These are phyloP conservation scores for Brachionus angularis DNA, from an alignment of 1,140 invertebrate species.

Conservation along the genomic window DNA sequence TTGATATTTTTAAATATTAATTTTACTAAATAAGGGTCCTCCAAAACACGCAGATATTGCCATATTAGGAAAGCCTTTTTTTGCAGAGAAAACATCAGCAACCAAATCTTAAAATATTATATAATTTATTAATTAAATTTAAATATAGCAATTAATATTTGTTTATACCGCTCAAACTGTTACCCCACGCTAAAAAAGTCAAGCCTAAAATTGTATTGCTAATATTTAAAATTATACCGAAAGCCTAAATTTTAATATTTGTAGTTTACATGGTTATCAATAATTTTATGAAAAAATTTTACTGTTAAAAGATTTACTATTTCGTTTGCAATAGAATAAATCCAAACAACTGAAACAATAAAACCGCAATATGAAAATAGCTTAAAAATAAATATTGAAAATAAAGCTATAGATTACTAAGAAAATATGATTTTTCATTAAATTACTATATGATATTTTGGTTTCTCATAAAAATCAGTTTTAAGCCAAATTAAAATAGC, in stretches of 20 bases:
- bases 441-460: conserved; percentile 29
- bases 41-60: conserved; percentile 69
- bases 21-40: conserved; percentile 67
- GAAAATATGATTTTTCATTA: not conserved
- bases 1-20: not conserved
- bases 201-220: conserved; percentile 67
- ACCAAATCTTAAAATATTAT: conserved; percentile 63
- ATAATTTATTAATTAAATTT: not conserved
- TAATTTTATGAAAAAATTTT: conserved; percentile 13
- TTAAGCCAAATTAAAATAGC: not conserved
- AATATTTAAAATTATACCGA: conserved; percentile 64
- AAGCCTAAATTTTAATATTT: conserved; percentile 50
- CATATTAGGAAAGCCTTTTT: conserved; percentile 66
- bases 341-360: conserved; percentile 64
- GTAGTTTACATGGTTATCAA: not conserved
- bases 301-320: conserved; percentile 65
- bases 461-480: conserved; percentile 22
- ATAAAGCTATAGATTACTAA: not conserved
- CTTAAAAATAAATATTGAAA: conserved; percentile 55
- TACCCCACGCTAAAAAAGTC: conserved; percentile 69
- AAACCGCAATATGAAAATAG: conserved; percentile 66
- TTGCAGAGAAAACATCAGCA: conserved; percentile 65
- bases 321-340: conserved; percentile 67
- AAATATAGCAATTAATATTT: conserved; percentile 47
- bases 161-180: conserved; percentile 68